These are phyloP conservation scores for Anas capensis DNA, from an alignment of 2,797 vertebrate genomes.

Conservation along the genomic window DNA sequence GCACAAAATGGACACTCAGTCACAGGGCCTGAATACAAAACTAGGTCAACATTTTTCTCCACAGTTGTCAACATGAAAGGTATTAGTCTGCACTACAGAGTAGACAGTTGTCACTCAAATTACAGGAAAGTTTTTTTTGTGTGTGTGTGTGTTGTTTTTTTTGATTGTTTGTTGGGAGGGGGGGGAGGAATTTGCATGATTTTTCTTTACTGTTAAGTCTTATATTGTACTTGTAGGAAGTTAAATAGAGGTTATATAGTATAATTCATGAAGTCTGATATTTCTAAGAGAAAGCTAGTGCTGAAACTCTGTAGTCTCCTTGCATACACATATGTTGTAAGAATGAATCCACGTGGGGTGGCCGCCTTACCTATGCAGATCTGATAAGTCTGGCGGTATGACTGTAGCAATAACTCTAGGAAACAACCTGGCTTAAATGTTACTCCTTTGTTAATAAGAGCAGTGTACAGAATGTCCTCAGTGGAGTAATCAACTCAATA, in stretches of 20 bases:
- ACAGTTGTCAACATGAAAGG: neutral
- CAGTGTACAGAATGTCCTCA: neutral
- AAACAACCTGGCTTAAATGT: neutral
- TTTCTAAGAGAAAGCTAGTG: neutral
- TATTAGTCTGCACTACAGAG: neutral
- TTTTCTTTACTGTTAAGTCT: neutral
- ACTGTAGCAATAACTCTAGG: neutral
- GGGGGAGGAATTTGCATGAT: neutral
- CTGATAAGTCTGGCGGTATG: neutral
- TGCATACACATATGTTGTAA: neutral
- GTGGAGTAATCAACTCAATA: neutral
- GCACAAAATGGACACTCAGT: neutral
- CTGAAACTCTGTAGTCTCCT: neutral
- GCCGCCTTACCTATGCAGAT: neutral
- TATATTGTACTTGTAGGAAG: neutral
- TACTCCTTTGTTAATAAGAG: neutral
- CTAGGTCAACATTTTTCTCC: neutral
- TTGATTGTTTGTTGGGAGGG: neutral
- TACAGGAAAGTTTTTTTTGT: neutral
- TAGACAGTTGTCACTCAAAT: neutral
- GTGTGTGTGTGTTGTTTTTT: too few species aligned
- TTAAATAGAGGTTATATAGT: neutral
- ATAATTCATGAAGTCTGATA: neutral
- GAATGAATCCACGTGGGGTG: neutral
- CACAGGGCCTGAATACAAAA: neutral